Conservation (phyloP, 2,888 invertebrate genomes). For the Microctonus aethiopoides region DNA sequence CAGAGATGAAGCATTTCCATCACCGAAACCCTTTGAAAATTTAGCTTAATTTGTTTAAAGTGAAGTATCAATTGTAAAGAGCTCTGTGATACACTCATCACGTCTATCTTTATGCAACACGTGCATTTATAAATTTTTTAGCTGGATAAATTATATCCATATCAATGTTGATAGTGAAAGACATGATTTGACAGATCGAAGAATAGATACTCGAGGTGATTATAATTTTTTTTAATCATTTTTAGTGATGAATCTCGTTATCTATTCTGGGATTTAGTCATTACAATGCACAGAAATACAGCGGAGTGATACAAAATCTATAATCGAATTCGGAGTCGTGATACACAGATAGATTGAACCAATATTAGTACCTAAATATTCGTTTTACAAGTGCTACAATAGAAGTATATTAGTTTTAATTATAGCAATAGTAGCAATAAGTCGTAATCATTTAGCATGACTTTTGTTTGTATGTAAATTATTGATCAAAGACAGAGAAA, state of each 20-base stretch:
- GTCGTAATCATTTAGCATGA: background rate
- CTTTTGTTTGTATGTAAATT: background rate
- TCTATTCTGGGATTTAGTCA: conserved; percentile 24
- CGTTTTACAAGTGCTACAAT: conserved; percentile 46
- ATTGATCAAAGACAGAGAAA: background rate
- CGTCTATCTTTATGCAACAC: conserved; percentile 46
- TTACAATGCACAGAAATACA: conserved; percentile 53
- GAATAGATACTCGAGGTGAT: conserved; percentile 1
- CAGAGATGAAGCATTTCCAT: conserved; percentile 32
- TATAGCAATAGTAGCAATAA: conserved; percentile 30
- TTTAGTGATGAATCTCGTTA: background rate
- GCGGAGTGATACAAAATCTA: conserved; percentile 60
- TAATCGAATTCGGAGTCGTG: conserved; percentile 56
- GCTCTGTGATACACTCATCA: conserved; percentile 38
- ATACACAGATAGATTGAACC: conserved; percentile 59
- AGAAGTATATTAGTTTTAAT: conserved; percentile 44
- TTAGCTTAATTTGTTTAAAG: conserved; percentile 20
- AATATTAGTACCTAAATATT: conserved; percentile 50
- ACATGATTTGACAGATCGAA: conserved; percentile 10
- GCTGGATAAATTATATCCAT: background rate
- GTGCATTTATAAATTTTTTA: conserved; percentile 50
- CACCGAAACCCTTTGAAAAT: conserved; percentile 37
- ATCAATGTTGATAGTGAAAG: conserved; percentile 12
- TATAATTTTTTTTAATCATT: background rate
- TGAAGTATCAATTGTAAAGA: conserved; percentile 22